Base-by-base conservation (phyloP, 2,113 vertebrate species). In the Amia ocellicauda region DNA sequence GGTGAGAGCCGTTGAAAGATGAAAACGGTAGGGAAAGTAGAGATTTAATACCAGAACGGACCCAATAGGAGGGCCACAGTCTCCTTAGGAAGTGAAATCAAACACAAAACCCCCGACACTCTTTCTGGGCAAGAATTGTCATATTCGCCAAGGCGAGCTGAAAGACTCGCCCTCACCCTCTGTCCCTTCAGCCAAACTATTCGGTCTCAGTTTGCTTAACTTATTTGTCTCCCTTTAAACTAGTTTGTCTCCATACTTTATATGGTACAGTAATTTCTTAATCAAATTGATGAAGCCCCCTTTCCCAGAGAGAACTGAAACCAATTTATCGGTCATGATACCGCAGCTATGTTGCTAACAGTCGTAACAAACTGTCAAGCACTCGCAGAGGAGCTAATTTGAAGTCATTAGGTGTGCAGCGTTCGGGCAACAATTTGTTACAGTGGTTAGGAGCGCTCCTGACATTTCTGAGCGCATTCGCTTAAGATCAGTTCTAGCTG, bases 241-340 rank as follows among this genome's bases (percentile, higher is more conserved):
- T 88, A 89, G 86, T 90, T 86, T 91, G 88, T 88, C 86, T 92
- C 87, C 86, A 84, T 80, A 79, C 87, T 91, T 87, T 92, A 87
- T 86, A 93, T 92, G 92, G 85, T 96, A 94, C 94, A 95, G 91
- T 95, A 93, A 94, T 96, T 95, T 97, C 93, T 95, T 95, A 95
- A 97, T 98, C 91, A 96, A 95, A 97, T 97, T 94, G 94, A 95
- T 94, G 91, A 92, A 94, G 93, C 87, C 87, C 85, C 85, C 79
- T 90, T 91, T 92, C 90, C 88, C 89, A 90, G 91, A 89, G 90
- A 92, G 91, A 91, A 90, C 86, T 87, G 92, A 94, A 95, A 93
- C 93, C 94, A 97, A 97, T 98, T 98, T 96, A 95, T 94, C 90
- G 92, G 94, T 96, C 95, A 97, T 98, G 96, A 98, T 97, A 93